Percentiles rank a stretch among this genome's conserved stretches.
Evolutionary conservation across 2,888 invertebrate genomes (phyloP).

Genomic region (Coleophora flavipennella): DNA sequence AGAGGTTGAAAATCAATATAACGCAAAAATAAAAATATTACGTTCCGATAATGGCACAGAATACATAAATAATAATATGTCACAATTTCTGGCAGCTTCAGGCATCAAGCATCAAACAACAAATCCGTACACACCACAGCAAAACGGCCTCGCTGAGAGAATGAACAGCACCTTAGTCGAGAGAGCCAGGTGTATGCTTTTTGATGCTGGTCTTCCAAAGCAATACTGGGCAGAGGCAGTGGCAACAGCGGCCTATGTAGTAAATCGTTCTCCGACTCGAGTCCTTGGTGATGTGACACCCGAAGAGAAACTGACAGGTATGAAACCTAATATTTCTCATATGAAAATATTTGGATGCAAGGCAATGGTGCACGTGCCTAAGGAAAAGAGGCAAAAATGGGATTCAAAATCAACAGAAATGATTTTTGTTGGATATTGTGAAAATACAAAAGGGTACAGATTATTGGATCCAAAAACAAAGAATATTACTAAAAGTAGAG

Average conservation of each 20-base stretch:
- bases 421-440: constrained; percentile 5
- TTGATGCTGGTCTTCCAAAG: constrained; percentile 12
- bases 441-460: no score
- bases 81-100: no score
- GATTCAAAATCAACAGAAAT: constrained; percentile 4
- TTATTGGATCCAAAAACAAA: no score
- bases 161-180: no score
- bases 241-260: constrained; percentile 13
- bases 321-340: constrained; percentile 16
- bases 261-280: constrained; percentile 10
- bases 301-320: constrained; percentile 27
- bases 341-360: constrained; percentile 7
- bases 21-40: not conserved
- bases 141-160: no score
- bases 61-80: not conserved
- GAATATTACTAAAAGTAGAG: no score
- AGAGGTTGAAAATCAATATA: not conserved
- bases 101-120: not conserved
- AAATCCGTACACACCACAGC: constrained; percentile 17
- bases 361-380: constrained; percentile 3
- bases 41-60: not conserved
- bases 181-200: constrained; percentile 15
- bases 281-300: constrained; percentile 8
- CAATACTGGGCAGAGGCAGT: constrained; percentile 18
- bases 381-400: constrained; percentile 2